Evolutionary conservation across 1,140 invertebrate genomes (phyloP).

Genomic region (Dufourea novaeangliae): DNA sequence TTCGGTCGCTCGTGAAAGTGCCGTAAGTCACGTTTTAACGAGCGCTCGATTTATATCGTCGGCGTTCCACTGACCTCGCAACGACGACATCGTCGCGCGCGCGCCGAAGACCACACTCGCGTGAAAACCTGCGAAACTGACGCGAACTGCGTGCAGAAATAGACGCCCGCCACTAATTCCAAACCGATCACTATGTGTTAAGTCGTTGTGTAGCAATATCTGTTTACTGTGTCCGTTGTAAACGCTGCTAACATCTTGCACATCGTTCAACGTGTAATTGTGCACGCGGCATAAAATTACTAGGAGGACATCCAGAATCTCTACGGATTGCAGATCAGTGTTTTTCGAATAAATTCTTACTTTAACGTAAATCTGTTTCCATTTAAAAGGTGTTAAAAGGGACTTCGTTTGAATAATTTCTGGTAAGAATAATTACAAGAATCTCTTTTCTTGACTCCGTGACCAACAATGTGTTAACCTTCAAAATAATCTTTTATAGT

Average conservation of each 20-base stretch:
- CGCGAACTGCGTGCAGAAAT: constrained; percentile 14
- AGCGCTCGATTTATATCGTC: constrained; percentile 53
- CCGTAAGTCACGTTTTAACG: constrained; percentile 58
- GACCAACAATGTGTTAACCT: neutral
- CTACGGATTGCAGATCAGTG: neutral
- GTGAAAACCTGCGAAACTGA: constrained; percentile 22
- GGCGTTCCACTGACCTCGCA: constrained; percentile 52
- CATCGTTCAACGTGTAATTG: neutral
- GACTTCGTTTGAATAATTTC: too few relatives aligned
- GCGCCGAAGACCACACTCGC: neutral
- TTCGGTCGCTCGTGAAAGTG: constrained; percentile 53
- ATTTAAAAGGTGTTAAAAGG: too few relatives aligned
- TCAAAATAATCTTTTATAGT: too few relatives aligned
- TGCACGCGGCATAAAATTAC: neutral
- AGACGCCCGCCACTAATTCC: constrained; percentile 8
- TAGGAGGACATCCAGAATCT: neutral
- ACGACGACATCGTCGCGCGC: constrained; percentile 14
- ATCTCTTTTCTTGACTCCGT: neutral
- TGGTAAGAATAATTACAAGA: too few relatives aligned
- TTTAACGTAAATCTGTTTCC: too few relatives aligned
- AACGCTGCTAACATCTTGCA: neutral
- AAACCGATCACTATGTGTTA: neutral
- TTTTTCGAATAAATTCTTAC: too few relatives aligned
- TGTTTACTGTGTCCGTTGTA: neutral
- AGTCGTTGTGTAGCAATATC: neutral